Evolutionary conservation across 2,888 invertebrate species (phyloP).

Genomic region (Diaphora mendica): DNA sequence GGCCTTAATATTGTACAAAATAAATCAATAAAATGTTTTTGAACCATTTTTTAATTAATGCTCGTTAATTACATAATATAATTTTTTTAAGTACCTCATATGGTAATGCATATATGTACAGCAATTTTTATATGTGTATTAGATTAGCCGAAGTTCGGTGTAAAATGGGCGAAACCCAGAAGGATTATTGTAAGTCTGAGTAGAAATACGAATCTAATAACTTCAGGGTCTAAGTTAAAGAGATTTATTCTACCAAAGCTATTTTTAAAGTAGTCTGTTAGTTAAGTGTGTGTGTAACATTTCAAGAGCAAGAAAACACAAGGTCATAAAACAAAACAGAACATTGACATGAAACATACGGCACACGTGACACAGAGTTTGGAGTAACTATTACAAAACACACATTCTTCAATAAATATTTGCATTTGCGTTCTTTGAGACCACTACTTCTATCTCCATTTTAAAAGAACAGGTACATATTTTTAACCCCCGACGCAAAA

Average conservation of each 20-base stretch:
- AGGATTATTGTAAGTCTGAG: neutral
- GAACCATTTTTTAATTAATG: neutral
- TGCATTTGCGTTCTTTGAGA: slow-evolving; percentile 7
- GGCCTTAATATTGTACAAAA: slow-evolving; percentile 17
- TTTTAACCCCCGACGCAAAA: too few species aligned
- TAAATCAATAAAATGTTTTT: neutral
- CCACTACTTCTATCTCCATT: neutral
- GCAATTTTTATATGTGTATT: neutral
- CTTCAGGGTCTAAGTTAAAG: neutral
- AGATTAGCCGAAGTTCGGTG: neutral
- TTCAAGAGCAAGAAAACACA: slow-evolving; percentile 53
- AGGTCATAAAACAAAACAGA: slow-evolving; percentile 55
- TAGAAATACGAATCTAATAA: neutral
- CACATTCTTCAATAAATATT: slow-evolving; percentile 24
- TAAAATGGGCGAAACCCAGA: neutral
- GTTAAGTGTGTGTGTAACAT: slow-evolving; percentile 25
- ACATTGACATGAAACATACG: slow-evolving; percentile 56
- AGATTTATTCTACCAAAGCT: neutral
- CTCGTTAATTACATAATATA: neutral
- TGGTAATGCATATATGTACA: neutral
- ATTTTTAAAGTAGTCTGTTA: slow-evolving; percentile 1
- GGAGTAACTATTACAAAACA: slow-evolving; percentile 34
- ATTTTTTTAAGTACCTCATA: neutral
- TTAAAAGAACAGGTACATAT: neutral
- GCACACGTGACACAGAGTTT: slow-evolving; percentile 37